These are phyloP conservation scores for Cephalotes varians DNA, from an alignment of 2,888 invertebrate genomes.

Conservation along the genomic window DNA sequence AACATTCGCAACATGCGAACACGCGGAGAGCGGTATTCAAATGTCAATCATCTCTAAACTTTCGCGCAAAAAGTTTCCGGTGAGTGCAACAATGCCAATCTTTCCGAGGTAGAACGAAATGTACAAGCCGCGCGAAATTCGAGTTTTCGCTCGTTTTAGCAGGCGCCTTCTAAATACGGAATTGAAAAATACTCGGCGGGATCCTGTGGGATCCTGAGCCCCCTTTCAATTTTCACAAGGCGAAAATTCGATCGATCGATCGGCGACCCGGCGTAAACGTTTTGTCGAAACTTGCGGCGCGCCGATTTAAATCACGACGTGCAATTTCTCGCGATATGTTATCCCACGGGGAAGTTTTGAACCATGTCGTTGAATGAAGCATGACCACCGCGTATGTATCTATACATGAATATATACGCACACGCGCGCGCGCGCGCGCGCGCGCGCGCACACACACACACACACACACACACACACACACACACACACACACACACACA, in stretches of 20 bases:
- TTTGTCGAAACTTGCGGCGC: slow-evolving; percentile 22
- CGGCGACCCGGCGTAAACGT: slow-evolving; percentile 12
- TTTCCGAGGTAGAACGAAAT: not conserved
- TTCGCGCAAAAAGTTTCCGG: slow-evolving; percentile 16
- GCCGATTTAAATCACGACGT: slow-evolving; percentile 41
- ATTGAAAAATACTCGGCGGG: not conserved
- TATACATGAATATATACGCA: not conserved
- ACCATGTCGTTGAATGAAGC: slow-evolving; percentile 23
- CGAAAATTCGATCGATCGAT: not conserved
- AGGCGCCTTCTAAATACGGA: not conserved
- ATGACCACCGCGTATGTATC: not conserved
- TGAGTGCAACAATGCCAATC: slow-evolving; percentile 37
- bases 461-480: not conserved
- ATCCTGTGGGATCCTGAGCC: not conserved
- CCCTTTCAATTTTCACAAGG: slow-evolving; percentile 19
- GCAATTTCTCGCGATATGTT: slow-evolving; percentile 53
- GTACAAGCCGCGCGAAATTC: not conserved
- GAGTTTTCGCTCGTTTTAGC: not conserved
- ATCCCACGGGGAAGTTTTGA: slow-evolving; percentile 40
- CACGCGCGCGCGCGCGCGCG: no score
- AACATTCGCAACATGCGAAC: slow-evolving; percentile 19
- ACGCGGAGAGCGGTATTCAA: slow-evolving; percentile 1
- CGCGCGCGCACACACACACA: no score
- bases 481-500: accelerated
- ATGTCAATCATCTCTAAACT: slow-evolving; percentile 40